Evolutionary conservation across 2,888 invertebrate species (phyloP).

Genomic region (Eugnorisma glareosa): DNA sequence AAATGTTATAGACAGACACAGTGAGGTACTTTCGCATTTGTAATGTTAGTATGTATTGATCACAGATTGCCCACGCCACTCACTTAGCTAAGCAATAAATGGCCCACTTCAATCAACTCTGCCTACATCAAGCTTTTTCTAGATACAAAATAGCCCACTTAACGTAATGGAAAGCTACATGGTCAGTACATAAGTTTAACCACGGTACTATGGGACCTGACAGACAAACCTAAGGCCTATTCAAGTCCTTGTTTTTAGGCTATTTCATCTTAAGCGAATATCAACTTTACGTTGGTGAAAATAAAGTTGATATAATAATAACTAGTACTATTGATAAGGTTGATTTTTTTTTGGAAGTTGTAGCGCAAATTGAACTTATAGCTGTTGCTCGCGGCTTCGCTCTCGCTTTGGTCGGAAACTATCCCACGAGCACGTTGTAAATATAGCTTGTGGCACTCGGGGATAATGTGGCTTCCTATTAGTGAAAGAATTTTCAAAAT

Average conservation of each 20-base stretch:
- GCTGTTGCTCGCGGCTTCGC: too few species aligned
- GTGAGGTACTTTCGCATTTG: not conserved
- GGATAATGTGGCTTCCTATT: too few species aligned
- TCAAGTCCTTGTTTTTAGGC: not conserved
- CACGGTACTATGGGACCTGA: not conserved
- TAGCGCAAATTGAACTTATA: not conserved
- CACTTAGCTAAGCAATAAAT: slow-evolving; percentile 9
- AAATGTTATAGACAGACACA: not conserved
- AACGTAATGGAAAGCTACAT: slow-evolving; percentile 7
- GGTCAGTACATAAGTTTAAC: not conserved
- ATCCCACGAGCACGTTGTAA: too few species aligned
- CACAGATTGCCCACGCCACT: not conserved
- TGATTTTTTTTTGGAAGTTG: not conserved
- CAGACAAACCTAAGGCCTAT: not conserved
- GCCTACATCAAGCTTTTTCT: not conserved
- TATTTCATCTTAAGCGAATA: not conserved
- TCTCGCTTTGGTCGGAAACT: too few species aligned
- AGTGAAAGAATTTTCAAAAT: too few species aligned
- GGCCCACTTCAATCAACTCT: slow-evolving; percentile 3
- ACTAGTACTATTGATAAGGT: not conserved
- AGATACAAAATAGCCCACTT: slow-evolving; percentile 20
- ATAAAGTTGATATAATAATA: not conserved
- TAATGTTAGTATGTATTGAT: not conserved
- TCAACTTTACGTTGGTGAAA: accelerated
- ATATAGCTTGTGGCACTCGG: too few species aligned